Base-by-base conservation (phyloP, 2,888 invertebrate genomes). In the Apoderus coryli region DNA sequence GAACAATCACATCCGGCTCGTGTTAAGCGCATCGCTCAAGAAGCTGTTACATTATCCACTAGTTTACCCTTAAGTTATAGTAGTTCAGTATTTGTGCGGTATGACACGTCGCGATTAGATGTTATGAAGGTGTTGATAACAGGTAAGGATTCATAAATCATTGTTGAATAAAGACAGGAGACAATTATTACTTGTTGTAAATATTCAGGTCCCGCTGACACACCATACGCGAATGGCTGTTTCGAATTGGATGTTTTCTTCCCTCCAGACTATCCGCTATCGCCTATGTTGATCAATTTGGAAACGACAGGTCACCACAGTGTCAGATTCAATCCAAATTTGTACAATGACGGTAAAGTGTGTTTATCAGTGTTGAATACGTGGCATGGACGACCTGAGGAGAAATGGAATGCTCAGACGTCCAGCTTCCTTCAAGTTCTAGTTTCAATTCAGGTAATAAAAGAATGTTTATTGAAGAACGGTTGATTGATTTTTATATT, bases 341-440 rank as follows among this genome's bases (percentile, higher is more conserved):
- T 89, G 31, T 89, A 89, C 61, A 85, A 86, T 65, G 90, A 92
- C 61, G 92, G 92, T 41, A 92, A 92, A 67, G 84, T 82, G 36
- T 93, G 92, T 58, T 75, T 93, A 52, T 89, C 89, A 43, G 86
- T 93, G 41, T 66, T 93, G 41, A 92, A 92, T 61, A 93, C 92
- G 3, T 93, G 92, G 92, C 90, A 92, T 57, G 92, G 92, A 4
- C 66, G 90, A 31, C 92, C 92, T 13, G 92, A 92, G 61, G 93
- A 93, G 61, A 89, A 90, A 57, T 93, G 92, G 92, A 92, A 89
- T 61, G 80, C 90, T 37, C 86, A 89, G 56, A 92, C 90, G 0
- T 90, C 89, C 25, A 89, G 88, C 56, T 89, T 93, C 53, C 66
- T 92, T 37, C 81, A 82, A 77, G 88, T 90, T 38, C 67, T 90